phyloP scores from a whole-genome alignment of 2,888 invertebrate genomes.

The Harpalus rubripes region DNA sequence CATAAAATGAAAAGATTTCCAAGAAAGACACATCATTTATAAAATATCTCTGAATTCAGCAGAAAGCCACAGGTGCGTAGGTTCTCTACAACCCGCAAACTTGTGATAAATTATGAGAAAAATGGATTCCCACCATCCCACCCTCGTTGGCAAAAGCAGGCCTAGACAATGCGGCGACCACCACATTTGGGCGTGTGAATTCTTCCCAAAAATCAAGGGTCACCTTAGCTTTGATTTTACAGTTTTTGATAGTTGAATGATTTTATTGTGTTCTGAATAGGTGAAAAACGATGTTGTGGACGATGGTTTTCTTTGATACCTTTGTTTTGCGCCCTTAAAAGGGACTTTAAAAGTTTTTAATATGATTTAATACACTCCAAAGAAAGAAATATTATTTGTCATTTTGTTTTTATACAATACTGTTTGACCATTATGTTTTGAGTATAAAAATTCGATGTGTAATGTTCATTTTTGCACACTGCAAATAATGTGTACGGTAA shows the following conservation, averaged over 20 bases:
- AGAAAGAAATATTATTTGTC: background rate
- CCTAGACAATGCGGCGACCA: constrained; percentile 63
- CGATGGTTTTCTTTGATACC: background rate
- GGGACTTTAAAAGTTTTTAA: background rate
- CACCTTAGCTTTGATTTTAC: constrained; percentile 6
- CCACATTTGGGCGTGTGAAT: constrained; percentile 58
- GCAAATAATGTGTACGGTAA: no score
- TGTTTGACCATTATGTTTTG: no score
- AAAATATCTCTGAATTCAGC: constrained; percentile 59
- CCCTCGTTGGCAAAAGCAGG: constrained; percentile 24
- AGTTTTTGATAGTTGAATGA: constrained; percentile 17
- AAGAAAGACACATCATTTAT: constrained; percentile 62
- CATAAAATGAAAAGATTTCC: constrained; percentile 51
- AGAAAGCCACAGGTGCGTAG: constrained; percentile 59
- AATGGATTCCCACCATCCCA: constrained; percentile 58
- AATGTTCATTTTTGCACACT: no score
- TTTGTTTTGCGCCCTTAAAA: background rate
- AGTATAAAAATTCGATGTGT: no score
- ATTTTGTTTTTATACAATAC: background rate
- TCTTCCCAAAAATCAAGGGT: constrained; percentile 42
- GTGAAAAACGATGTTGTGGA: constrained; percentile 19
- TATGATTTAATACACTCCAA: constrained; percentile 4
- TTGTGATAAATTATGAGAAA: constrained; percentile 64
- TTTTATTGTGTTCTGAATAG: constrained; percentile 30
- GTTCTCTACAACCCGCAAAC: constrained; percentile 42